Evolutionary conservation across 2,888 invertebrate species (phyloP).

Genomic region (Protophormia terraenovae): DNA sequence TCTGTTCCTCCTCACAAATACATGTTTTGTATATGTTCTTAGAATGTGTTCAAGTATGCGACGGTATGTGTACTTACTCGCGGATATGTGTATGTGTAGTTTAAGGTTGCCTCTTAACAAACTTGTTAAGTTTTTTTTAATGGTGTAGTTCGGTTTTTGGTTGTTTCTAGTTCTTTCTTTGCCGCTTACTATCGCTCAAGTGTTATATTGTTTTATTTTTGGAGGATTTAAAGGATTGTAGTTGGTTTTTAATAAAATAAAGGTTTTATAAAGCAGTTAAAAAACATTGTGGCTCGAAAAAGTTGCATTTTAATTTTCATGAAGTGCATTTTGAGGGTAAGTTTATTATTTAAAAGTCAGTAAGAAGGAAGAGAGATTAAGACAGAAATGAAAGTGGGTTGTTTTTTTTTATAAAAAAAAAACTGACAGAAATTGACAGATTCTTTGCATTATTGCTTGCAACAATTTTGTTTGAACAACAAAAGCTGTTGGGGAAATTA

Average conservation of each 20-base stretch:
- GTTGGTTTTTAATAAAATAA: conserved; percentile 49
- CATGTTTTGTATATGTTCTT: conserved; percentile 3
- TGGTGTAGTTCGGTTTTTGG: conserved; percentile 54
- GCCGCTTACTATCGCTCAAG: conserved; percentile 19
- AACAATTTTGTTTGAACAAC: too few relatives aligned
- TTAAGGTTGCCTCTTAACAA: conserved; percentile 59
- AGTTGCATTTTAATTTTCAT: conserved; percentile 30
- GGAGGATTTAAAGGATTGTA: conserved; percentile 34
- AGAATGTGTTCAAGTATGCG: not conserved
- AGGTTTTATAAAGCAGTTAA: conserved; percentile 42
- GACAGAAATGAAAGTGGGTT: too few relatives aligned
- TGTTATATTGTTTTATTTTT: conserved; percentile 28
- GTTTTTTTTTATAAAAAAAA: too few relatives aligned
- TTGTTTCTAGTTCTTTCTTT: not conserved
- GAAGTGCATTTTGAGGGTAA: not conserved
- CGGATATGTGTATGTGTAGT: conserved; percentile 1
- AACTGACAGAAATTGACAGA: too few relatives aligned
- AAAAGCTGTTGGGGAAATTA: too few relatives aligned
- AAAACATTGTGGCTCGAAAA: conserved; percentile 6
- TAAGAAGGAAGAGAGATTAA: not conserved
- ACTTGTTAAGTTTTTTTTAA: conserved; percentile 64
- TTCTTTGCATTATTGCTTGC: too few relatives aligned
- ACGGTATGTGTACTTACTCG: not conserved
- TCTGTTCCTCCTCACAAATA: conserved; percentile 16
- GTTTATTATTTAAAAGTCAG: conserved; percentile 11